Conservation (phyloP, 1,140 invertebrate genomes). For the Drosophila santomea region DNA sequence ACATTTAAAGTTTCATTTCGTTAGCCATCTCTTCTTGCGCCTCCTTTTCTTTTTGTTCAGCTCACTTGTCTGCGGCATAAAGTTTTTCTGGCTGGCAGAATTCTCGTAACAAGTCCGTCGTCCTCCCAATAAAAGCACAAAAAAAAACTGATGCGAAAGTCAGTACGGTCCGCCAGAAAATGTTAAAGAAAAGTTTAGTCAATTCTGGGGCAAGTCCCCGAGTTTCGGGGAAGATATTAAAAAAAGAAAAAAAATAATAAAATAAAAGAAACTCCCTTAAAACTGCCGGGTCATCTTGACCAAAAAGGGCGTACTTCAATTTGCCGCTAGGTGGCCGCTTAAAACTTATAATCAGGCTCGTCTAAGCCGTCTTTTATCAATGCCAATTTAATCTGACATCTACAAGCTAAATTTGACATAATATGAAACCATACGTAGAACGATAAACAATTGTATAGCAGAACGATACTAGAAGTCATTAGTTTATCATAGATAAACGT, state of each 20-base stretch:
- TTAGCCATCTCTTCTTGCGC: slow-evolving; percentile 64
- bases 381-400: not conserved
- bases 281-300: slow-evolving; percentile 39
- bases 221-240: slow-evolving; percentile 30
- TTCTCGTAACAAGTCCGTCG: slow-evolving; percentile 21
- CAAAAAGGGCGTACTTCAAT: slow-evolving; percentile 6
- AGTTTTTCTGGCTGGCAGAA: slow-evolving; percentile 40
- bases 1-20: slow-evolving; percentile 80
- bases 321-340: slow-evolving; percentile 13
- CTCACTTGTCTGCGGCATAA: slow-evolving; percentile 46
- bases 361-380: not conserved
- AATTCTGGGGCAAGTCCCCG: slow-evolving; percentile 20
- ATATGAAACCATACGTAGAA: too few species aligned
- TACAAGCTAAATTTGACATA: too few species aligned
- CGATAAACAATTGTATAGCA: too few species aligned
- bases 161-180: slow-evolving; percentile 23
- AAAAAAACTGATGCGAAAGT: slow-evolving; percentile 30
- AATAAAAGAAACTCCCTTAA: slow-evolving; percentile 19
- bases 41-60: slow-evolving; percentile 4
- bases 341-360: slow-evolving; percentile 15
- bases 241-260: not conserved
- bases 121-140: not conserved
- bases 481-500: too few species aligned
- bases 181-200: slow-evolving; percentile 44
- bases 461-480: too few species aligned